Percentiles rank a stretch among this genome's conserved stretches.
phyloP scores from a whole-genome alignment of 2,797 vertebrate species.

The Glossophaga mutica region DNA sequence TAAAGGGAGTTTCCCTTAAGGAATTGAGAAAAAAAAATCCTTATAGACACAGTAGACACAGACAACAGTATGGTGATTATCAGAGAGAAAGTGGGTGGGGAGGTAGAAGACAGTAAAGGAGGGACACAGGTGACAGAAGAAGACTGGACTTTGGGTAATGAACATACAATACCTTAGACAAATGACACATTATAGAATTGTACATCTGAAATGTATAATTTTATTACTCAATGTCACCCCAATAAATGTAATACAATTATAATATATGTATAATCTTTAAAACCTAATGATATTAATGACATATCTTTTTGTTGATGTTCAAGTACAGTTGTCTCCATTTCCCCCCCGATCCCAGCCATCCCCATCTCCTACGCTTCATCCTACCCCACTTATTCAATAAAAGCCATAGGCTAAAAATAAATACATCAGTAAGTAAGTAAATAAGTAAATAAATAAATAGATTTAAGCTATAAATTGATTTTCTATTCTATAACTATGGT shows the following conservation, averaged over 20 bases:
- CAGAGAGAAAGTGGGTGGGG: not conserved
- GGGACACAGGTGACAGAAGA: not conserved
- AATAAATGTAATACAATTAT: not conserved
- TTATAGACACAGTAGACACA: not conserved
- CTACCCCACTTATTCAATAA: not conserved
- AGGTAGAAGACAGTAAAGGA: not conserved
- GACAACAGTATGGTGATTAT: not conserved
- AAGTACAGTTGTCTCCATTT: no score
- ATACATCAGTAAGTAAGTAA: not conserved
- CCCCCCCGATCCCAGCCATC: no score
- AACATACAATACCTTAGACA: not conserved
- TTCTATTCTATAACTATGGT: not conserved
- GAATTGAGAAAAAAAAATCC: not conserved
- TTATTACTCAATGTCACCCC: not conserved
- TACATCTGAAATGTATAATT: not conserved
- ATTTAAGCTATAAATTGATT: not conserved
- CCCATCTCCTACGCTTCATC: no score
- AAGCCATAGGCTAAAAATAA: not conserved
- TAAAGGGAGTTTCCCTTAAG: not conserved
- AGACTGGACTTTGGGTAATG: not conserved
- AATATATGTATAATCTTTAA: not conserved
- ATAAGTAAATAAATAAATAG: not conserved
- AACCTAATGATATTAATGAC: not conserved
- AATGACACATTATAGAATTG: not conserved
- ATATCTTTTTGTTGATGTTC: not conserved